These are phyloP conservation scores for Tipula helvola DNA, from an alignment of 2,888 invertebrate species.

Conservation along the genomic window DNA sequence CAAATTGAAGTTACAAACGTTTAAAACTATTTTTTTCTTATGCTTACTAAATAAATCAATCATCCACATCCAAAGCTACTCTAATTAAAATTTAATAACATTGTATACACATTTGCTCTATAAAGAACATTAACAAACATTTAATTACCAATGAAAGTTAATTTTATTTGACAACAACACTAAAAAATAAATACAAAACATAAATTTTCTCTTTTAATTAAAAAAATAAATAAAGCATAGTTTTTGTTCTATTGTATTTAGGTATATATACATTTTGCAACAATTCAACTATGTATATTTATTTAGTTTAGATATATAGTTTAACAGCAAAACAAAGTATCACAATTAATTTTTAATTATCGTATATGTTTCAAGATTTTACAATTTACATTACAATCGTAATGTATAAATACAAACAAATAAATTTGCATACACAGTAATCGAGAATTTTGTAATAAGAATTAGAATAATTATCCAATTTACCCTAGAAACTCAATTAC, in stretches of 20 bases:
- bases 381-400: background rate
- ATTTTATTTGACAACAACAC: background rate
- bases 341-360: background rate
- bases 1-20: background rate
- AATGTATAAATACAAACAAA: background rate
- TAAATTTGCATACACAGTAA: background rate
- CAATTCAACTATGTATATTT: background rate
- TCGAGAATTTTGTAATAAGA: background rate
- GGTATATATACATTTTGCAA: background rate
- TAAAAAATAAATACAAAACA: background rate
- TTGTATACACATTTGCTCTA: background rate
- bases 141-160: slow-evolving; percentile 4
- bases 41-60: background rate
- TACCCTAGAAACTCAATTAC: background rate
- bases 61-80: background rate
- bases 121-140: background rate
- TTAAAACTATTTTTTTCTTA: background rate
- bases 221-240: background rate
- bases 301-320: background rate
- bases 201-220: background rate
- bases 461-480: background rate
- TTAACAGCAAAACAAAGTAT: background rate
- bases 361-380: background rate
- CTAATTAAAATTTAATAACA: background rate
- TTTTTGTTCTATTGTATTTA: background rate